These are phyloP conservation scores for Cancer borealis DNA, from an alignment of 2,888 invertebrate species.

Conservation along the genomic window DNA sequence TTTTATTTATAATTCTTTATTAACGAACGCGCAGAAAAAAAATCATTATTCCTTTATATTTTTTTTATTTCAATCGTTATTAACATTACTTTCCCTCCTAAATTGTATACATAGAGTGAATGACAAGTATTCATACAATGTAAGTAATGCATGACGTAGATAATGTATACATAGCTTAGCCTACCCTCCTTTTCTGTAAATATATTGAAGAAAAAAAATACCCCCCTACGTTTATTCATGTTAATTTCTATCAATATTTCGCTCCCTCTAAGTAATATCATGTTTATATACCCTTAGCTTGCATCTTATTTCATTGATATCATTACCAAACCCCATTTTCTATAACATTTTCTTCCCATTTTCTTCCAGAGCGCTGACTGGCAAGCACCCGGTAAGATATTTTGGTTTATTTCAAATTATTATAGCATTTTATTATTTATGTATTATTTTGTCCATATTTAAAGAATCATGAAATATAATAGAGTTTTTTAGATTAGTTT, in stretches of 20 bases:
- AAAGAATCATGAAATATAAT: background rate
- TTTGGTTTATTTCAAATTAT: background rate
- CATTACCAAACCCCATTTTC: background rate
- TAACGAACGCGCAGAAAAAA: background rate
- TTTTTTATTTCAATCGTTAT: background rate
- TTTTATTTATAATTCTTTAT: background rate
- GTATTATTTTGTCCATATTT: background rate
- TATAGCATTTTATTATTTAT: background rate
- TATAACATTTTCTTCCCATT: background rate
- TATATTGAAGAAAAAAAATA: background rate
- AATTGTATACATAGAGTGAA: background rate
- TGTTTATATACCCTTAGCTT: background rate
- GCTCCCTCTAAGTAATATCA: background rate
- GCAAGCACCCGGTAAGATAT: constrained; percentile 38
- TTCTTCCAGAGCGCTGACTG: constrained; percentile 32
- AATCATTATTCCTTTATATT: background rate
- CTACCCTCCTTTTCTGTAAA: background rate
- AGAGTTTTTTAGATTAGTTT: background rate
- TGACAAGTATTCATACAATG: background rate
- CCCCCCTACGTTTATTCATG: background rate
- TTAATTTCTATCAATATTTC: background rate
- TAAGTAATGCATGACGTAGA: background rate
- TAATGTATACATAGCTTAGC: background rate
- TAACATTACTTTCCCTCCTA: constrained; percentile 2
- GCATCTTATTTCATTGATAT: background rate